phyloP scores from a whole-genome alignment of 2,113 vertebrate genomes.

The Suncus etruscus region DNA sequence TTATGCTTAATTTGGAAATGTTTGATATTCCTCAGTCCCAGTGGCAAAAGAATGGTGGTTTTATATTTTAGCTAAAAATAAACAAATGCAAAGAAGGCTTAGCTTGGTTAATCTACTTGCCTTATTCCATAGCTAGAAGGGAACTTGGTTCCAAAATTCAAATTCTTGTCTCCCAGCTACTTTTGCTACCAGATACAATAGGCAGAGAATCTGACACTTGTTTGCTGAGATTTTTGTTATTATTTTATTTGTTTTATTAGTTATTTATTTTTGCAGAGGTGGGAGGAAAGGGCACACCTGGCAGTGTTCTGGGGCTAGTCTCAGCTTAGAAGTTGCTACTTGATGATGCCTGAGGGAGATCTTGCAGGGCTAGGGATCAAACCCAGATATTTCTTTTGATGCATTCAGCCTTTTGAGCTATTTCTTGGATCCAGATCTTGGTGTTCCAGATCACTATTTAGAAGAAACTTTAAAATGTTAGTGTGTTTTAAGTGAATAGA shows the following conservation, averaged over 20 bases:
- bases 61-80: not conserved
- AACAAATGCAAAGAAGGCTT: not conserved
- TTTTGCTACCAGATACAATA: not conserved
- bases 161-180: not conserved
- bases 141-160: not conserved
- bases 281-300: too few relatives aligned
- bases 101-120: not conserved
- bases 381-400: too few relatives aligned
- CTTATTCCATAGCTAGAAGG: not conserved
- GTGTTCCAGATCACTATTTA: not conserved
- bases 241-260: too few relatives aligned
- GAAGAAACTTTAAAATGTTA: not conserved
- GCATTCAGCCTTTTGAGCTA: too few relatives aligned
- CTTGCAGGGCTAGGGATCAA: too few relatives aligned
- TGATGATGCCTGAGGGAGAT: too few relatives aligned
- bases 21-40: not conserved
- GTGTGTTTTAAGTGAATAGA: constrained; percentile 10
- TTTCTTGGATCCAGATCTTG: too few relatives aligned
- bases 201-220: not conserved
- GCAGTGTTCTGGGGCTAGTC: too few relatives aligned
- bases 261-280: too few relatives aligned
- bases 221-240: too few relatives aligned
- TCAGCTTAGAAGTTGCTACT: too few relatives aligned
- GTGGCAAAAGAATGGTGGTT: not conserved
- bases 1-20: not conserved